Percentiles rank a stretch among this genome's conserved stretches.
Conservation (phyloP, 1,140 invertebrate genomes). For the Archivesica marissinica region DNA sequence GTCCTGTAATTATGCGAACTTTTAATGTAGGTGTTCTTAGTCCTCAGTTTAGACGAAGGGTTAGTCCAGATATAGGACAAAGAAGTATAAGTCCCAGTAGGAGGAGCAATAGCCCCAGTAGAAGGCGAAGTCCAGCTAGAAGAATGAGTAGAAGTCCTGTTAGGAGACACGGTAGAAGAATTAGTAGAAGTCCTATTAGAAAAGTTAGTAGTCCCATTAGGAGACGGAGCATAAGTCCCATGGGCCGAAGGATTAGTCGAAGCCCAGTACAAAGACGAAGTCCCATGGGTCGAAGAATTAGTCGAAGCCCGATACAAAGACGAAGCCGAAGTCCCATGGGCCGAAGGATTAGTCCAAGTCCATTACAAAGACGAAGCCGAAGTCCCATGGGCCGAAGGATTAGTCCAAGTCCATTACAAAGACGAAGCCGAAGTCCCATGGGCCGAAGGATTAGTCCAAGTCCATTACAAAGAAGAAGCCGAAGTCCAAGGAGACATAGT, state of each 20-base stretch:
- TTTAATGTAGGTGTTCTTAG: constrained; percentile 41
- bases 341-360: no score
- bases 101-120: constrained; percentile 3
- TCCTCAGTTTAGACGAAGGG: constrained; percentile 35
- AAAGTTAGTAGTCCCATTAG: constrained; percentile 19
- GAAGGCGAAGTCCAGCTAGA: not conserved
- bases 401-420: constrained; percentile 27
- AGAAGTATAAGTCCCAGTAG: constrained; percentile 31
- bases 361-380: no score
- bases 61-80: constrained; percentile 13
- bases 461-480: constrained; percentile 32
- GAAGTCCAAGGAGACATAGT: constrained; percentile 23
- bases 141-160: constrained; percentile 25
- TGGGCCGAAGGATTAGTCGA: no score
- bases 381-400: constrained; percentile 9
- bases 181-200: constrained; percentile 25
- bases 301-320: constrained; percentile 21
- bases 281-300: constrained; percentile 6
- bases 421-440: constrained; percentile 16
- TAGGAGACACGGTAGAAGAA: constrained; percentile 6
- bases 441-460: no score
- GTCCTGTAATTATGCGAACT: constrained; percentile 40
- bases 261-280: no score
- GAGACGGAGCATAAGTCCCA: constrained; percentile 19
- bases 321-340: constrained; percentile 15